Evolutionary conservation across 2,113 vertebrate species (phyloP).

Genomic region (Setophaga petechia): DNA sequence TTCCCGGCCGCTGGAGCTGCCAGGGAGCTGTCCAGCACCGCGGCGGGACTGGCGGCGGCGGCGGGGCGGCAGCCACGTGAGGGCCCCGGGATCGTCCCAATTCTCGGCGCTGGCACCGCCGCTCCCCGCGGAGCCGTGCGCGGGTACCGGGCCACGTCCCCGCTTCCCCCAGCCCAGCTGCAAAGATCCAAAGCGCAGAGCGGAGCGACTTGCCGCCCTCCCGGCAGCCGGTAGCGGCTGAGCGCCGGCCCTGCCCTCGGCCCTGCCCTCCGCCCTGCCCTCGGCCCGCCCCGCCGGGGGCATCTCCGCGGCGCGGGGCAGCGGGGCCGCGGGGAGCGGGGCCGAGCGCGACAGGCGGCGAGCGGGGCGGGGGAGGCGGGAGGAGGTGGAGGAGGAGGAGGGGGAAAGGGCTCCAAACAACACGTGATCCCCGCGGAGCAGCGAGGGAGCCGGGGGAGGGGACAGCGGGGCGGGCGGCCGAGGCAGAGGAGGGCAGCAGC

Average conservation of each 20-base stretch:
- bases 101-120: not conserved
- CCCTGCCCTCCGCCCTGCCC: too few species aligned
- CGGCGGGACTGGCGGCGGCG: not conserved
- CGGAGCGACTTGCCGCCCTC: not conserved
- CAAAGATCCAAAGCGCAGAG: not conserved
- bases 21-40: conserved; percentile 73
- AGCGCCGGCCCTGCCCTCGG: too few species aligned
- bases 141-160: not conserved
- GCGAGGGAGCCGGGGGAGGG: not conserved
- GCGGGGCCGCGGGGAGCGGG: not conserved
- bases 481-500: not conserved
- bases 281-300: not conserved
- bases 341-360: not conserved
- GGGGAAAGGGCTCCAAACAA: not conserved
- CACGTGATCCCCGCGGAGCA: not conserved
- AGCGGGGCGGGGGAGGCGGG: not conserved
- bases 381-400: not conserved
- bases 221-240: not conserved
- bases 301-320: not conserved
- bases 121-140: not conserved
- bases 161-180: not conserved
- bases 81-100: not conserved
- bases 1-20: not conserved
- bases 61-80: not conserved
- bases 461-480: not conserved